These are phyloP conservation scores for Ammodytes dubius DNA, from an alignment of 2,113 vertebrate species.

Conservation along the genomic window DNA sequence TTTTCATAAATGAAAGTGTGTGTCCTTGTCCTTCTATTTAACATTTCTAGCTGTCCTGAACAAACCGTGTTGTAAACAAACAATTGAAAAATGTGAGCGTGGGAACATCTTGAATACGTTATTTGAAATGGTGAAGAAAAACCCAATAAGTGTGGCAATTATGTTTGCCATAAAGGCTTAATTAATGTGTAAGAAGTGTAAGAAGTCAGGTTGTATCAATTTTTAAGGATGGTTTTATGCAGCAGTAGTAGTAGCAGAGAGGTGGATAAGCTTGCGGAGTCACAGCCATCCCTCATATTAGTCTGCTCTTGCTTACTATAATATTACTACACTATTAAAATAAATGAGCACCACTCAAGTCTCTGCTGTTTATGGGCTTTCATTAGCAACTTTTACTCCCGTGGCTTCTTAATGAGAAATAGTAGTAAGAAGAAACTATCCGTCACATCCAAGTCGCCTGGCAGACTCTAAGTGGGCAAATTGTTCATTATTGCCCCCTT, in stretches of 20 bases:
- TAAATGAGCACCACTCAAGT: slow-evolving; percentile 49
- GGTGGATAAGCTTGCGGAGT: not conserved
- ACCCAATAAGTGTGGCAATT: not conserved
- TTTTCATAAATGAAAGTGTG: not conserved
- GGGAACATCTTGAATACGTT: slow-evolving; percentile 1
- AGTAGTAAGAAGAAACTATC: not conserved
- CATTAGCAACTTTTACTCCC: slow-evolving; percentile 41
- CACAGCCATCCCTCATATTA: slow-evolving; percentile 7
- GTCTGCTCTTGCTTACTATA: slow-evolving; percentile 22
- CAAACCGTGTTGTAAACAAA: not conserved
- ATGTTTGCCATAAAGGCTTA: not conserved
- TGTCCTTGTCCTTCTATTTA: not conserved
- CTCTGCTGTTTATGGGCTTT: slow-evolving; percentile 38
- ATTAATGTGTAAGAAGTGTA: not conserved
- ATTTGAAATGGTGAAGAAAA: not conserved
- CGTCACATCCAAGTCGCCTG: slow-evolving; percentile 16
- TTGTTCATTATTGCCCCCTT: slow-evolving; percentile 40
- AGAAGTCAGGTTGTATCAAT: not conserved
- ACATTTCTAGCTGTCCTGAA: not conserved
- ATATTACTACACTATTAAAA: slow-evolving; percentile 37
- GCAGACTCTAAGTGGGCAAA: slow-evolving; percentile 10
- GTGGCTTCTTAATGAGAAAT: slow-evolving; percentile 29
- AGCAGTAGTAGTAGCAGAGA: not conserved
- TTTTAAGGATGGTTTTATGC: not conserved
- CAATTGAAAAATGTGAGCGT: not conserved